Evolutionary conservation across 2,797 vertebrate genomes (phyloP), one percentile per base, ranked within the genome.

Genomic region (Yasuhikotakia modesta): DNA sequence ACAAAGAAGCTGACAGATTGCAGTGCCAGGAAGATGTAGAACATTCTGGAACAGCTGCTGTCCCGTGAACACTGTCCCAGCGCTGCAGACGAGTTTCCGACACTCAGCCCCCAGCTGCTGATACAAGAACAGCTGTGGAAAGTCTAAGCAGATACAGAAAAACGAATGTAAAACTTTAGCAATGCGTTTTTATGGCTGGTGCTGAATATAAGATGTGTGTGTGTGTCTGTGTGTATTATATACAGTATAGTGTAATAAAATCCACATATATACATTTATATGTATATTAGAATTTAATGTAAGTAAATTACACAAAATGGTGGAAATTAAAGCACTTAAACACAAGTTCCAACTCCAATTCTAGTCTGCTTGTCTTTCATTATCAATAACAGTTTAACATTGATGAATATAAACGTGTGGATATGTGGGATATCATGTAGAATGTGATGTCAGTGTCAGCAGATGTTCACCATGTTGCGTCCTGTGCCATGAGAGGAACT

Each of bases 61-160:
- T 85, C 87, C 84, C 90, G 90, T 46, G 84, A 89, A 80, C 96
- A 99, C 82, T 93, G 92, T 17, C 95, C 96, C 72, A 94, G 86
- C 19, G 53, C 85, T 45, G 89, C 95, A 1, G 95, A 94, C 39
- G 87, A 89, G 87, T 93, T 96, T 64, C 55, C 82, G 11, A 78
- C 32, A 50, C 76, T 84, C 17, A 74, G 76, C 17, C 60, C 81
- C 53, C 80, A 87, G 61, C 19, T 80, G 82, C 88, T 87, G 12
- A 97, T 85, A 83, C 96, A 98, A 71, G 89, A 94, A 82, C 97
- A 98, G 84, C 95, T 92, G 76, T 91, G 88, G 88, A 95, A 98
- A 66, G 94, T 91, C 96, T 98, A 85, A 71, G 91, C 75, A 86
- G 79, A 73, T 7, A 2, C 69, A 73, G 27, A n/a, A 50, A 6